Conservation (phyloP, 1,140 invertebrate species). For the Lordiphosa mommai region DNA sequence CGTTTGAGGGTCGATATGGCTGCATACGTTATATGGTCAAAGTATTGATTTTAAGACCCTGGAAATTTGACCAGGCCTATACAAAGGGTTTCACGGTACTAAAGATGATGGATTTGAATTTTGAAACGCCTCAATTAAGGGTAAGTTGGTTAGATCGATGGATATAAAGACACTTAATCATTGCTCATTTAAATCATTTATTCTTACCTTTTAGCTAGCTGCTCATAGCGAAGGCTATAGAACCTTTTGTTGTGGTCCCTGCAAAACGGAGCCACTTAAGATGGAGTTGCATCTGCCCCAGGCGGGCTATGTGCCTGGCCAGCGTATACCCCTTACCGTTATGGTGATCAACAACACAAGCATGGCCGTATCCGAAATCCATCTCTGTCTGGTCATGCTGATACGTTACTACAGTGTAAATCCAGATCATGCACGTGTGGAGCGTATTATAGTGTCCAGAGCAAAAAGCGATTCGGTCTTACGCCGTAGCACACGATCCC, state of each 20-base stretch:
- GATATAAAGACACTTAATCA: too few species aligned
- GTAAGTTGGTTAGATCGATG: constrained; percentile 23
- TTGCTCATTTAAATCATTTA: neutral
- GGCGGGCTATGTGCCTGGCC: constrained; percentile 69
- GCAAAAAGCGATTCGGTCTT: constrained; percentile 80
- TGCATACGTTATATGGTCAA: constrained; percentile 86
- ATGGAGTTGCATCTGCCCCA: constrained; percentile 68
- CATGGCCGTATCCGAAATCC: constrained; percentile 80
- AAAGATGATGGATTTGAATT: constrained; percentile 86
- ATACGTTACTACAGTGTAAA: constrained; percentile 79
- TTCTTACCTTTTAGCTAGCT: constrained; percentile 35
- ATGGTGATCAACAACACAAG: constrained; percentile 79
- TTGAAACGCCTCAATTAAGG: constrained; percentile 76
- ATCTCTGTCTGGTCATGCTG: constrained; percentile 80
- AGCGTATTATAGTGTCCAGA: constrained; percentile 81
- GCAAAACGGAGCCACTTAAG: constrained; percentile 65
- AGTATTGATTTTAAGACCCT: constrained; percentile 85
- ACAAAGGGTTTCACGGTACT: constrained; percentile 87
- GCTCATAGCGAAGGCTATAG: constrained; percentile 60
- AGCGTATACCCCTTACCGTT: constrained; percentile 59
- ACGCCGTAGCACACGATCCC: constrained; percentile 72
- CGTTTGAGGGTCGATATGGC: constrained; percentile 87
- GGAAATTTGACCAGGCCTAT: constrained; percentile 87
- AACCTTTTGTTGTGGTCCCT: constrained; percentile 73
- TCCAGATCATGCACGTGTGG: constrained; percentile 82